A percentile compares a stretch with the other conserved stretches of the same genome.
phyloP scores from a whole-genome alignment of 2,113 vertebrate genomes.

The Cinclus mexicanus region DNA sequence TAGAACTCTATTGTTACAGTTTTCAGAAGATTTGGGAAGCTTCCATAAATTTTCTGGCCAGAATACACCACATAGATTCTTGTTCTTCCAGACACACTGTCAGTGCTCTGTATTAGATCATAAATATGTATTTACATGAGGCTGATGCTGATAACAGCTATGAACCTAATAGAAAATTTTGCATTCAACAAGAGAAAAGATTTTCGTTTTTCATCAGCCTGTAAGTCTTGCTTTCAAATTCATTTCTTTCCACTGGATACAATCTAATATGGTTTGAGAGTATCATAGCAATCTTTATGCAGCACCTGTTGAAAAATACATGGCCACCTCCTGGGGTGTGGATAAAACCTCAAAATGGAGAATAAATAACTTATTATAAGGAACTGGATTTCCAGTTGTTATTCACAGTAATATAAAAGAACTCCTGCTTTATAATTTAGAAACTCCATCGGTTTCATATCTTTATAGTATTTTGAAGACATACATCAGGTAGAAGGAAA shows the following conservation, averaged over 20 bases:
- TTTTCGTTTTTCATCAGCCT: constrained; percentile 64
- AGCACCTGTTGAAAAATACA: constrained; percentile 53
- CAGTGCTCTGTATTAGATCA: constrained; percentile 42
- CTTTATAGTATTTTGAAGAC: constrained; percentile 59
- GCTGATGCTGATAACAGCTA: constrained; percentile 41
- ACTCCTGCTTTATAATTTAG: constrained; percentile 71
- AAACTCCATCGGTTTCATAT: constrained; percentile 61
- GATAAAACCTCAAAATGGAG: constrained; percentile 75
- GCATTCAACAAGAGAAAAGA: constrained; percentile 70
- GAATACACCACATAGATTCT: background rate
- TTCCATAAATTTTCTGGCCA: constrained; percentile 10
- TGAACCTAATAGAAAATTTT: constrained; percentile 64
- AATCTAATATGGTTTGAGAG: constrained; percentile 53
- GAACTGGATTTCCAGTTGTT: constrained; percentile 69
- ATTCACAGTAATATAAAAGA: constrained; percentile 55
- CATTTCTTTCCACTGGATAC: constrained; percentile 52
- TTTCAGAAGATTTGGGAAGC: constrained; percentile 16
- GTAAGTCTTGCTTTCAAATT: constrained; percentile 49
- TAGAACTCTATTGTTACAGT: background rate
- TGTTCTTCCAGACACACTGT: constrained; percentile 14
- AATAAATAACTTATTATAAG: constrained; percentile 75
- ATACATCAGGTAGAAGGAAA: constrained; percentile 55
- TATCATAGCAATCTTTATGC: constrained; percentile 48
- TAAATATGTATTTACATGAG: constrained; percentile 70
- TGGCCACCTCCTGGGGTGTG: constrained; percentile 69